A percentile compares a stretch with the other conserved stretches of the same genome.
Conservation (phyloP, 2,888 invertebrate species). For the Scelioninae gen. 1 region DNA sequence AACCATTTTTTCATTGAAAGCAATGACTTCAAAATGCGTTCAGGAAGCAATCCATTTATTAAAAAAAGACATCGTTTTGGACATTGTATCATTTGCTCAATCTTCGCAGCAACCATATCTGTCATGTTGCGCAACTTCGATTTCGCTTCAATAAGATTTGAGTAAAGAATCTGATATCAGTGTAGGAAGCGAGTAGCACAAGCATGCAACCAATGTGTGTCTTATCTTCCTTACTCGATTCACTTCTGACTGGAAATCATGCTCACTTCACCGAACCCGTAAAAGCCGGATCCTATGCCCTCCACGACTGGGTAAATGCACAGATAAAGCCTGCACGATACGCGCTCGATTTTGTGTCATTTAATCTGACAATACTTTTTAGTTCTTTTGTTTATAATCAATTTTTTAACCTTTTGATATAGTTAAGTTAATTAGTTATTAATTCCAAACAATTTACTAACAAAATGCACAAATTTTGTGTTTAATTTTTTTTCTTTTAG, state of each 20-base stretch:
- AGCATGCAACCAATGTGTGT: conserved; percentile 57
- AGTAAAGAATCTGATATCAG: conserved; percentile 58
- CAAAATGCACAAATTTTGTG: no score
- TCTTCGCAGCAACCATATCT: conserved; percentile 27
- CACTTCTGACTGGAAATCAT: conserved; percentile 66
- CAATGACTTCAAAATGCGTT: not conserved
- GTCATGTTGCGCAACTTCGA: conserved; percentile 47
- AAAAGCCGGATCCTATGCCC: conserved; percentile 64
- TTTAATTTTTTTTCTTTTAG: no score
- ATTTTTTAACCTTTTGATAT: no score
- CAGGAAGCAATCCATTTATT: not conserved
- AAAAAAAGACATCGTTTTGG: conserved; percentile 1
- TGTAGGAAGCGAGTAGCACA: conserved; percentile 48
- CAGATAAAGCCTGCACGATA: conserved; percentile 58
- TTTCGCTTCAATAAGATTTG: conserved; percentile 55
- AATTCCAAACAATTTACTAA: no score
- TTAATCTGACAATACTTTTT: conserved; percentile 30
- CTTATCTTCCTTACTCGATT: conserved; percentile 69
- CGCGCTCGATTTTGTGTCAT: conserved; percentile 47
- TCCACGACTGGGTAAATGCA: conserved; percentile 48
- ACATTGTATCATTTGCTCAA: conserved; percentile 34
- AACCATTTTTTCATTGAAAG: no score
- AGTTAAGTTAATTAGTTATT: no score
- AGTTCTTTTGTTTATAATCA: not conserved
- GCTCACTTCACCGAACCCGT: conserved; percentile 66